These are phyloP conservation scores for Pandemis corylana DNA, from an alignment of 2,888 invertebrate species.

Conservation along the genomic window DNA sequence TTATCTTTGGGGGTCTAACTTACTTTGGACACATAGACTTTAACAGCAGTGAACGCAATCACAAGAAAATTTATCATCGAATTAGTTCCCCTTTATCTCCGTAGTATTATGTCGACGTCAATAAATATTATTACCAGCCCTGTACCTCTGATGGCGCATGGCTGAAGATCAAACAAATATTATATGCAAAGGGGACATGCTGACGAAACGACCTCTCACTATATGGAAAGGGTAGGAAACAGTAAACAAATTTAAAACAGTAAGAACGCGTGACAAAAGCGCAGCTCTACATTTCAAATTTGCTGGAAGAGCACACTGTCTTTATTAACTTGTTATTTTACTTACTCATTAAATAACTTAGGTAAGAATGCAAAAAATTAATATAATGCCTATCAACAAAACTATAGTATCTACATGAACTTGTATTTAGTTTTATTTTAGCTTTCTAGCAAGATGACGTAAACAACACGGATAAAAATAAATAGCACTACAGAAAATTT, in stretches of 20 bases:
- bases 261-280: neutral
- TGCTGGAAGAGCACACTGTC: neutral
- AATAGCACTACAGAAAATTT: no score
- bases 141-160: conserved; percentile 58
- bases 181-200: conserved; percentile 70
- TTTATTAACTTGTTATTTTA: neutral
- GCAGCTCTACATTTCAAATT: neutral
- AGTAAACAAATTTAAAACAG: conserved; percentile 30
- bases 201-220: conserved; percentile 69
- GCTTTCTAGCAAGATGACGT: no score
- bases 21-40: no score
- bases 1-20: no score
- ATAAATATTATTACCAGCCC: conserved; percentile 42
- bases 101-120: conserved; percentile 19
- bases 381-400: no score
- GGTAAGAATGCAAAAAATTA: no score
- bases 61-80: neutral
- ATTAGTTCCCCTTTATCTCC: conserved; percentile 21
- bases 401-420: no score
- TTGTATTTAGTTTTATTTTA: no score
- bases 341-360: neutral
- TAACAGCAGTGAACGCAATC: neutral
- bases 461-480: no score
- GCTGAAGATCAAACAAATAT: conserved; percentile 80
- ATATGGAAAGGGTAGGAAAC: conserved; percentile 64